Evolutionary conservation across 1,140 invertebrate genomes (phyloP).

Genomic region (Uloborus diversus): DNA sequence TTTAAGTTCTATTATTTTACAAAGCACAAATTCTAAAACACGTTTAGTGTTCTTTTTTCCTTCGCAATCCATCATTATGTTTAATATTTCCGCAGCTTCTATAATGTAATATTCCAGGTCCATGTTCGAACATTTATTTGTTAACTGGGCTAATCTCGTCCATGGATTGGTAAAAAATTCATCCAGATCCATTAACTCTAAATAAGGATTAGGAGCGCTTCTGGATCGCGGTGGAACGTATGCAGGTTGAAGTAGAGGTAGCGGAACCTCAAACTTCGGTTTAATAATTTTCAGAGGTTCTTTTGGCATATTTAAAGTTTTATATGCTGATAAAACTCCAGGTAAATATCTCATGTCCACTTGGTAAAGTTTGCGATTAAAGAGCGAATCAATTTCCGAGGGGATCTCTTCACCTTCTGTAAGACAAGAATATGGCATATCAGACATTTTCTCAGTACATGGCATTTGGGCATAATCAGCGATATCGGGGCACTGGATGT

Average conservation of each 20-base stretch:
- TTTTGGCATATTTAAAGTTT: conserved; percentile 86
- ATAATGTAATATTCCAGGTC: conserved; percentile 88
- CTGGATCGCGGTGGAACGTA: conserved; percentile 95
- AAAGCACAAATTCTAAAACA: conserved; percentile 70
- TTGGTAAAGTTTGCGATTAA: conserved; percentile 32
- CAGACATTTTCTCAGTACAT: conserved; percentile 84
- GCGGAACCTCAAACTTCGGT: conserved; percentile 96
- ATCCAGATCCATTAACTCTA: conserved; percentile 97
- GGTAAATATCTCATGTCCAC: background rate
- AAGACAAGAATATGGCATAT: conserved; percentile 82
- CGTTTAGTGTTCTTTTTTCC: conserved; percentile 68
- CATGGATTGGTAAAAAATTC: conserved; percentile 96
- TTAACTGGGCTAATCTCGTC: conserved; percentile 86
- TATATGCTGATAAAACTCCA: conserved; percentile 72
- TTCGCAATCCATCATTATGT: conserved; percentile 64
- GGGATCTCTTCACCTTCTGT: conserved; percentile 82
- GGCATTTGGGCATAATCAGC: conserved; percentile 92
- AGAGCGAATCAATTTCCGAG: conserved; percentile 74
- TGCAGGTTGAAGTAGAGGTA: conserved; percentile 90
- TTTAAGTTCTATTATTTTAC: conserved; percentile 71
- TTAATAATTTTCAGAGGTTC: conserved; percentile 90
- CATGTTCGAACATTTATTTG: conserved; percentile 88
- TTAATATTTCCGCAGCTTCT: conserved; percentile 86
- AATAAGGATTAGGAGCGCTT: conserved; percentile 85
- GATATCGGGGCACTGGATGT: conserved; percentile 94